Conservation (phyloP, 2,888 invertebrate genomes). For the Oscheius sp. region DNA sequence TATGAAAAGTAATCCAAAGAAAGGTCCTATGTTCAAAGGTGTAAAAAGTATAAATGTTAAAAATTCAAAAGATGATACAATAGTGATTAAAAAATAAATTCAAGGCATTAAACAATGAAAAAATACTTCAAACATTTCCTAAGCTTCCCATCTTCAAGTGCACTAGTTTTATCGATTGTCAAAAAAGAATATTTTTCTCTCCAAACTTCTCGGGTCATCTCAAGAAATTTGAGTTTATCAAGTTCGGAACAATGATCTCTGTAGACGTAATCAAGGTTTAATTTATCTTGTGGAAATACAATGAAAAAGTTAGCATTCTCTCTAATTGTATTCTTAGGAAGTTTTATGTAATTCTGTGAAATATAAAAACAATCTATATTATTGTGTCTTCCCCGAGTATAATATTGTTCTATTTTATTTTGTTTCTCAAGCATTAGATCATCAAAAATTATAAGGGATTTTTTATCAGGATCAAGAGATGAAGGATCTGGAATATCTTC, state of each 20-base stretch:
- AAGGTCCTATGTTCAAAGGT: background rate
- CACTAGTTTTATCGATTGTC: slow-evolving; percentile 44
- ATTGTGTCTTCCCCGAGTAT: too few relatives aligned
- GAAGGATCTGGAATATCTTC: slow-evolving; percentile 52
- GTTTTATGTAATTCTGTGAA: too few relatives aligned
- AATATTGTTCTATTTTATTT: slow-evolving; percentile 56
- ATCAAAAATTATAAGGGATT: slow-evolving; percentile 51
- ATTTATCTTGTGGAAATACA: slow-evolving; percentile 50
- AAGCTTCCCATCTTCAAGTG: slow-evolving; percentile 34
- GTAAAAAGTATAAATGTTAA: background rate
- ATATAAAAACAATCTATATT: too few relatives aligned
- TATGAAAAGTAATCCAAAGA: too few relatives aligned
- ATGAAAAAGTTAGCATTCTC: slow-evolving; percentile 54
- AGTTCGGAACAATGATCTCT: too few relatives aligned
- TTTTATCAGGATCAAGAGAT: slow-evolving; percentile 43
- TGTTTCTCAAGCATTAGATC: slow-evolving; percentile 49
- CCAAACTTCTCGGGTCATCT: slow-evolving; percentile 34
- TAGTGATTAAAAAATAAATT: slow-evolving; percentile 4
- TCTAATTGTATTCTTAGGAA: too few relatives aligned
- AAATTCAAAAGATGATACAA: background rate
- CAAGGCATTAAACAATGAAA: slow-evolving; percentile 34
- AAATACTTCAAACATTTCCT: background rate
- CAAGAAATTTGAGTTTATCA: slow-evolving; percentile 42
- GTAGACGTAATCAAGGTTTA: slow-evolving; percentile 47
- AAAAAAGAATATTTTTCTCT: slow-evolving; percentile 39